Evolutionary conservation across 2,113 vertebrate species (phyloP).

Genomic region (Prunella himalayana): DNA sequence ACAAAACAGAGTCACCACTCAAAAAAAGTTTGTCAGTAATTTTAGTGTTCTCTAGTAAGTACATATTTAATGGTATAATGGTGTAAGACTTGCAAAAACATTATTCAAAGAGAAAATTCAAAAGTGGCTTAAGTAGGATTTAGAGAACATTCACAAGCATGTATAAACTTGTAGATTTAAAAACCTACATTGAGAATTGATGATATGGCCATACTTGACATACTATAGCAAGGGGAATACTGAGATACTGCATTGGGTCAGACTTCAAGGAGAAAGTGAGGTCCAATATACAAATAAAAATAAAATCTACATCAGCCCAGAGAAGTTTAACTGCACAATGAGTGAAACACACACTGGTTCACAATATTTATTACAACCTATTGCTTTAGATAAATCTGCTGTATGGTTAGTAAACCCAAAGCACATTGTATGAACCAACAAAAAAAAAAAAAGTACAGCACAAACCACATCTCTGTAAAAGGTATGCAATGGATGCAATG

Average conservation of each 20-base stretch:
- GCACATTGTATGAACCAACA: background rate
- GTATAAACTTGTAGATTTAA: background rate
- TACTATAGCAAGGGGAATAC: background rate
- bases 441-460: background rate
- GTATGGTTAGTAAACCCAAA: conserved; percentile 1
- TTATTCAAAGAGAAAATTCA: background rate
- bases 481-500: background rate
- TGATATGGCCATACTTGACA: background rate
- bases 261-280: background rate
- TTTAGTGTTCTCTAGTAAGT: background rate
- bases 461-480: background rate
- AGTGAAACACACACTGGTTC: conserved; percentile 22
- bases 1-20: fast-evolving
- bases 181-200: background rate
- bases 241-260: background rate
- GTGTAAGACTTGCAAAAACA: background rate
- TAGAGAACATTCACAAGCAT: background rate
- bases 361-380: conserved; percentile 50
- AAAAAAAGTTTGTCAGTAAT: background rate
- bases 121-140: background rate
- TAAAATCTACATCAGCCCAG: background rate
- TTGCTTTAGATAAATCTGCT: conserved; percentile 55
- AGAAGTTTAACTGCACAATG: background rate
- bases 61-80: background rate
- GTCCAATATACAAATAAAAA: background rate